A percentile compares a stretch with the other conserved stretches of the same genome.
Evolutionary conservation across 2,113 vertebrate genomes (phyloP).

Genomic region (Labeo rohita): DNA sequence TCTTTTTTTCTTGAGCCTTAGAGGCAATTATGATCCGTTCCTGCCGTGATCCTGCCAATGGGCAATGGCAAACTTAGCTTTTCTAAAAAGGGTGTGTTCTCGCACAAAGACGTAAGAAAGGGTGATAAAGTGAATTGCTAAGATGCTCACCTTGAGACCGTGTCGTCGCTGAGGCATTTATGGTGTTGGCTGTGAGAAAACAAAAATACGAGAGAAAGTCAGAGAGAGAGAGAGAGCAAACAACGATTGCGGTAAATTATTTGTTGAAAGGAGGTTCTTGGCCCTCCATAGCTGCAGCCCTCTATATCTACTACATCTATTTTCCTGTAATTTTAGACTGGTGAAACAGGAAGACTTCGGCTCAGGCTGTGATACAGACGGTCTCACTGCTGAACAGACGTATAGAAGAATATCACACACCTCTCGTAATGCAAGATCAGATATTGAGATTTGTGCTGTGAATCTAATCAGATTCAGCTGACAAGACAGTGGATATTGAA

Average conservation of each 20-base stretch:
- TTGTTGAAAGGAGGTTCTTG: slow-evolving; percentile 74
- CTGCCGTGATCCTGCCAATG: neutral
- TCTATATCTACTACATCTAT: slow-evolving; percentile 72
- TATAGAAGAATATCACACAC: neutral
- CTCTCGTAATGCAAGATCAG: neutral
- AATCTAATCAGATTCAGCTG: neutral
- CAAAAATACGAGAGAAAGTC: slow-evolving; percentile 41
- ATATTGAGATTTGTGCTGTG: neutral
- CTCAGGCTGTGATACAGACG: slow-evolving; percentile 35
- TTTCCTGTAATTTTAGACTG: slow-evolving; percentile 74
- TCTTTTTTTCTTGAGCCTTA: slow-evolving; percentile 31
- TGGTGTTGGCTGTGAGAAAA: slow-evolving; percentile 63
- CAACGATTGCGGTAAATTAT: slow-evolving; percentile 65
- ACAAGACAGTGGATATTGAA: neutral
- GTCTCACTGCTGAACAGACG: slow-evolving; percentile 5
- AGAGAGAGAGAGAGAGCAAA: slow-evolving; percentile 54
- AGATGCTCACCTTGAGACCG: slow-evolving; percentile 68
- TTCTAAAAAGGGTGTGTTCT: neutral
- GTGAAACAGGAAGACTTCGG: slow-evolving; percentile 65
- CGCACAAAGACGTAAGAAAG: neutral
- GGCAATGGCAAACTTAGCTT: neutral
- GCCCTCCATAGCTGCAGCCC: slow-evolving; percentile 64
- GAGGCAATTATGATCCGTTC: slow-evolving; percentile 49
- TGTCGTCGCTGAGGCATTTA: slow-evolving; percentile 18
- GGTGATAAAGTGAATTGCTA: neutral